phyloP scores from a whole-genome alignment of 2,888 invertebrate species.

The Tigriopus californicus region DNA sequence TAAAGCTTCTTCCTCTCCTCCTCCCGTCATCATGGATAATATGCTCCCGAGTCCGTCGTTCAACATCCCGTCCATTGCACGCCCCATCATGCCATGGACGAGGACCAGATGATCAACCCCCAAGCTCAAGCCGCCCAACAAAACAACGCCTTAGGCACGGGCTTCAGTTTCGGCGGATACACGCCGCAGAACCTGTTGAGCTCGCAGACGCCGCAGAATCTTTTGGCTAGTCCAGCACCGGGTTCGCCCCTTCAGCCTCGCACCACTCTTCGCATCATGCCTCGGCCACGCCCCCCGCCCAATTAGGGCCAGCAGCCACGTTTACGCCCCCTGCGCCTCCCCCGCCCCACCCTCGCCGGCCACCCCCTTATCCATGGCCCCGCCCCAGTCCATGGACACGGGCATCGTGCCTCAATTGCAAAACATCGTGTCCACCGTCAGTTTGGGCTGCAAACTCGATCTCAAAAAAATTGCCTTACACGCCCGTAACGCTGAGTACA shows the following conservation, averaged over 20 bases:
- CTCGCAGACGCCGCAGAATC: constrained; percentile 8
- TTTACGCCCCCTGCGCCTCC: constrained; percentile 23
- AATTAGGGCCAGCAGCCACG: background rate
- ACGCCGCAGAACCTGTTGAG: constrained; percentile 13
- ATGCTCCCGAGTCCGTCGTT: constrained; percentile 75
- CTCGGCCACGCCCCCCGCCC: background rate
- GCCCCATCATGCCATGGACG: constrained; percentile 76
- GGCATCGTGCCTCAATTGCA: constrained; percentile 82
- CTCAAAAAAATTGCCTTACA: constrained; percentile 91
- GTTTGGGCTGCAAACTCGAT: constrained; percentile 81
- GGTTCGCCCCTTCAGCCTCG: background rate
- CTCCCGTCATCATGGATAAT: constrained; percentile 48
- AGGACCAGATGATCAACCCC: constrained; percentile 52
- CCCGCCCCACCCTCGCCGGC: constrained; percentile 59
- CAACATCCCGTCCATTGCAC: constrained; percentile 74
- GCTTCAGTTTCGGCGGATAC: background rate
- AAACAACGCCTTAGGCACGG: constrained; percentile 10
- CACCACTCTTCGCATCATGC: background rate
- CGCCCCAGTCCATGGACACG: constrained; percentile 67
- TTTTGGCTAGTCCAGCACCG: constrained; percentile 2
- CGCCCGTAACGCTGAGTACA: constrained; percentile 96
- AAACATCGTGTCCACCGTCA: constrained; percentile 96
- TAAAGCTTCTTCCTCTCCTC: too few species aligned
- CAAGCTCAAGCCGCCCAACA: constrained; percentile 41
- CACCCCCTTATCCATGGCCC: constrained; percentile 45